Base-by-base conservation (phyloP, 2,888 invertebrate species). In the Leptopterna dolabrata region DNA sequence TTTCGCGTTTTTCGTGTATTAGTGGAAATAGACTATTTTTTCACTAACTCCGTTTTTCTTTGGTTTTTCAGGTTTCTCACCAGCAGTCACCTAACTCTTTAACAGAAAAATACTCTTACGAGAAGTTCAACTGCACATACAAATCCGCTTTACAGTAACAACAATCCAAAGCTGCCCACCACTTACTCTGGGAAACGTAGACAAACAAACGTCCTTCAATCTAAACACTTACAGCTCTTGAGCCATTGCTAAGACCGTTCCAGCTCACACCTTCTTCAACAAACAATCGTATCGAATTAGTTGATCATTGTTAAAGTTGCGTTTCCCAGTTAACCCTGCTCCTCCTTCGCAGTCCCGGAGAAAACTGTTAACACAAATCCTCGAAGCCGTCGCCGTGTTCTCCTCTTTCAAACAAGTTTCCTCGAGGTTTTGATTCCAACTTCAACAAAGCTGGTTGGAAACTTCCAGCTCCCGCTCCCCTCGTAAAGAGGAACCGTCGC, bases 221-320 rank as follows among this genome's bases (percentile, higher is more conserved):
- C 63, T 24, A 24, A 63, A 63, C 63, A 24, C 24, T 63, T 24
- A 19, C 63, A 63, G 63, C 4, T 9, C 63, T 63, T 24, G 11
- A 19, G 24, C 63, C 11, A 63, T 63, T 63, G 63, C 63, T 63
- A 24, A 19, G 24, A 63, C 63, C 24, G 63, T 63, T 63, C 63
- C 16, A 63, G 63, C 24, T 24, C 19, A 24, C 63, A 63, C 63
- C 63, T 63, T 63, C 97, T 98, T 92, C 13, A 87, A 87, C 55
- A 87, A 45, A 87, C 78, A 82, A 41, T 73, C 36, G 41, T 16
- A 73, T 27, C 47, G 80, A 80, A 45, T 45, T 41, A 51, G 55
- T 82, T 82, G 29, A 36, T 82, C 63, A 82, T 82, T 55, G 51
- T 82, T 82, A 55, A 43, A 45, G 78, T 45, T 78, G 78, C 63